Evolutionary conservation across 2,113 vertebrate genomes (phyloP).

Genomic region (Cheirogaleus medius): DNA sequence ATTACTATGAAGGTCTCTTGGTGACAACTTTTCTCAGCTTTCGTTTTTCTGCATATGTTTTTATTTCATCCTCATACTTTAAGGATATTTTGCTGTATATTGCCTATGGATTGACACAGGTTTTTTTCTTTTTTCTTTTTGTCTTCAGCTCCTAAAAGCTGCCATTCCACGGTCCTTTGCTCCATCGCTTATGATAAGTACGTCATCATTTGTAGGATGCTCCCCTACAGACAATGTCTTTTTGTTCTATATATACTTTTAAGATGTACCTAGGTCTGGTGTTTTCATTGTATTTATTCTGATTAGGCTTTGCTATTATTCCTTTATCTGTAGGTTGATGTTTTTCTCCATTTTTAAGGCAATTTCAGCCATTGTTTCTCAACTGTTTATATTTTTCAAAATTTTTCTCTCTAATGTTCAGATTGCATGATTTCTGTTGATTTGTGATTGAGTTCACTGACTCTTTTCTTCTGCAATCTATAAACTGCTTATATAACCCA

Average conservation of each 20-base stretch:
- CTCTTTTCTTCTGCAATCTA: not conserved
- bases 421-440: not conserved
- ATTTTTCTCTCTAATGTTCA: not conserved
- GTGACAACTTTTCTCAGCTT: not conserved
- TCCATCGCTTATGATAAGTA: not conserved
- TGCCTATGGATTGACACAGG: no score
- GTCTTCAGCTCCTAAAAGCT: not conserved
- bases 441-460: not conserved
- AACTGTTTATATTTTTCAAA: not conserved
- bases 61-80: not conserved
- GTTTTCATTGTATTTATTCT: not conserved
- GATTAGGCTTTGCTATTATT: not conserved
- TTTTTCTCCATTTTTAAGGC: not conserved
- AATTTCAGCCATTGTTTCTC: not conserved
- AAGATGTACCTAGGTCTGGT: not conserved
- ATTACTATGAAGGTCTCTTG: not conserved
- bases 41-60: not conserved
- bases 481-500: not conserved
- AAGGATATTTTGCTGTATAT: not conserved
- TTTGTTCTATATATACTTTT: not conserved
- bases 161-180: not conserved
- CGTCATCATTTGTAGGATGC: not conserved
- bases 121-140: not conserved
- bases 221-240: not conserved
- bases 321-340: not conserved